Percentiles rank a stretch among this genome's conserved stretches.
phyloP scores from a whole-genome alignment of 2,888 invertebrate genomes.

The Athalia cordata region DNA sequence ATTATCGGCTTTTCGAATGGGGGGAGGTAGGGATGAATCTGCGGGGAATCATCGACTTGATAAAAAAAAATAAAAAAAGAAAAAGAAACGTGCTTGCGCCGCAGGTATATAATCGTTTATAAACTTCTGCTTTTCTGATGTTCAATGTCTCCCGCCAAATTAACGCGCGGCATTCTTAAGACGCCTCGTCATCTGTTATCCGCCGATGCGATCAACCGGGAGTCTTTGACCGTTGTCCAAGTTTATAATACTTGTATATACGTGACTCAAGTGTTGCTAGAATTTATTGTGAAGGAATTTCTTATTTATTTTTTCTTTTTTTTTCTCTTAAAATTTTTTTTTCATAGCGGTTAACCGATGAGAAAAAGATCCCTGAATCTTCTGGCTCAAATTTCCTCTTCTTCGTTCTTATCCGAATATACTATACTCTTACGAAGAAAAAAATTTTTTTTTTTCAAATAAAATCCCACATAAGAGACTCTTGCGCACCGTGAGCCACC shows the following conservation, averaged over 20 bases:
- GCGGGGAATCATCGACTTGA: no score
- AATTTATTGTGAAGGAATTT: neutral
- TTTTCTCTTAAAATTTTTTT: neutral
- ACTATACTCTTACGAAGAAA: neutral
- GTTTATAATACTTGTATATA: neutral
- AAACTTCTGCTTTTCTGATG: no score
- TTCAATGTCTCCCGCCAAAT: conserved; percentile 24
- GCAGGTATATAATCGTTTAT: no score
- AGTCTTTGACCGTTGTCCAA: conserved; percentile 28
- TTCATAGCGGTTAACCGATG: neutral
- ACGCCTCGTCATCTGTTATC: conserved; percentile 36
- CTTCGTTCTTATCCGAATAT: neutral
- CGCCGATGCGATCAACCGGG: conserved; percentile 2
- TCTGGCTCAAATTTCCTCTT: no score
- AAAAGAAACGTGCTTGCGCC: no score
- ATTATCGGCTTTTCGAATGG: no score
- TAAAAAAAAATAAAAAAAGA: no score
- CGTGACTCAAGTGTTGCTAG: neutral
- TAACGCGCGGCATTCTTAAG: conserved; percentile 31
- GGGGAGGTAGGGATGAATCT: no score
- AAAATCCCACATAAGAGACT: neutral
- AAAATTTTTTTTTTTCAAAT: no score
- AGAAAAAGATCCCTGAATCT: neutral
- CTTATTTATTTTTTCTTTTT: neutral
- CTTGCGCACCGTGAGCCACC: no score